phyloP scores from a whole-genome alignment of 2,113 vertebrate species.

The Hippopotamus amphibius region DNA sequence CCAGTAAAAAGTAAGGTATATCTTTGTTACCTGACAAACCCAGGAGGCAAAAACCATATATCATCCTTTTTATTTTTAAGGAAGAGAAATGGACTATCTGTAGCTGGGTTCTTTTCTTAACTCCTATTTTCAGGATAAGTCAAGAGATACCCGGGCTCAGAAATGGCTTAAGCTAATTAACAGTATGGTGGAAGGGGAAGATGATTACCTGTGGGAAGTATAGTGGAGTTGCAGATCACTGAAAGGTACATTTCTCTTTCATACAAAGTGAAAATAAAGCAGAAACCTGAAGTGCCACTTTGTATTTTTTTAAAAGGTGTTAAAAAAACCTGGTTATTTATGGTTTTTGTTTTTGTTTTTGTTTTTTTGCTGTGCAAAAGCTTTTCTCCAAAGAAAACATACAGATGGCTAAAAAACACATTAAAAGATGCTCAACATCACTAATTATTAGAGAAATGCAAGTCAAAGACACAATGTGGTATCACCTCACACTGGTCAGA shows the following conservation, averaged over 20 bases:
- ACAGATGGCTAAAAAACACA: too few species aligned
- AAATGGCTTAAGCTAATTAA: not conserved
- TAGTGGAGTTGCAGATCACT: not conserved
- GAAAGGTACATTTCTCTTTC: not conserved
- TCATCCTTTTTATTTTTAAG: not conserved
- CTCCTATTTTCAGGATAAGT: not conserved
- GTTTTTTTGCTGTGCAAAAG: too few species aligned
- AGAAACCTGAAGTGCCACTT: not conserved
- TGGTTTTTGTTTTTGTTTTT: too few species aligned
- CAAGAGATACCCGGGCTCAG: not conserved
- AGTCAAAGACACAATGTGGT: too few species aligned
- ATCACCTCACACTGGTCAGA: too few species aligned
- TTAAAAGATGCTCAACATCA: too few species aligned
- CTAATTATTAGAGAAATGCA: too few species aligned
- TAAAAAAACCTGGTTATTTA: not conserved
- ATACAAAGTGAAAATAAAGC: not conserved
- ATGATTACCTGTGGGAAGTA: not conserved
- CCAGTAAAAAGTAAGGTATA: not conserved
- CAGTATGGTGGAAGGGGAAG: not conserved
- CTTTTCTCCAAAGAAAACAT: too few species aligned
- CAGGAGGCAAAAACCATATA: not conserved
- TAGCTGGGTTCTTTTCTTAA: not conserved
- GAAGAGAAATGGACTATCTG: not conserved
- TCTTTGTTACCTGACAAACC: not conserved
- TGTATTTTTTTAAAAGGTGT: not conserved